Evolutionary conservation across 2,888 invertebrate genomes (phyloP), one percentile per base, ranked within the genome.

Genomic region (Criorhina ranunculi): DNA sequence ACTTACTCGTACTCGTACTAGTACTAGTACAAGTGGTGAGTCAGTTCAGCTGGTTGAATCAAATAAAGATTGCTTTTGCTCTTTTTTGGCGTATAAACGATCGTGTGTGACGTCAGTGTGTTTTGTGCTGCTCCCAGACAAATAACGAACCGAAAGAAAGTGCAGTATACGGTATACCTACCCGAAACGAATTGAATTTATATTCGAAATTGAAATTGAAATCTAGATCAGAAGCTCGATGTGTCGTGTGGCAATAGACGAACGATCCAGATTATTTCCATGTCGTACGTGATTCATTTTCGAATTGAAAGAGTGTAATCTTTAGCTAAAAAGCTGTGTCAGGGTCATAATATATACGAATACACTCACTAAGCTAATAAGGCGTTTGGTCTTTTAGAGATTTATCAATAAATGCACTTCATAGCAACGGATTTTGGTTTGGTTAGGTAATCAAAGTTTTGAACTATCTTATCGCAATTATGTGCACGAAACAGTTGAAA

Each of bases 141-240:
- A 66, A 53, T 60, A 69, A 78, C 35, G 51, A 76, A 78, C 24
- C 73, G 83, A 83, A 83, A 79, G 83, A 83, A 83, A 83, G 83
- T 83, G 83, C 73, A 83, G 29, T 59, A n/a, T n/a, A n/a, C n/a
- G n/a, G n/a, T n/a, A n/a, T n/a, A n/a, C n/a, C 35, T 17, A 44
- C 72, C 66, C 66, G 44, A 73, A n/a, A 57, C 29, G 59, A 81
- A 70, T 60, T 78, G 67, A 67, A 70, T 24, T 24, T 83, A 64
- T 31, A 49, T 64, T 70, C 73, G 11, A 62, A 62, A 78, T 83
- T 72, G 62, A 83, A 78, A 83, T 57, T 44, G 62, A 83, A 69
- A 83, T 78, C 62, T 78, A 73, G 72, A 69, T 67, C 82, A 49
- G 42, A 49, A 42, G 31, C 9, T 40, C 1, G 11, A 2, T 24